Conservation (phyloP, 2,797 vertebrate genomes). For the Microhierax caerulescens region DNA sequence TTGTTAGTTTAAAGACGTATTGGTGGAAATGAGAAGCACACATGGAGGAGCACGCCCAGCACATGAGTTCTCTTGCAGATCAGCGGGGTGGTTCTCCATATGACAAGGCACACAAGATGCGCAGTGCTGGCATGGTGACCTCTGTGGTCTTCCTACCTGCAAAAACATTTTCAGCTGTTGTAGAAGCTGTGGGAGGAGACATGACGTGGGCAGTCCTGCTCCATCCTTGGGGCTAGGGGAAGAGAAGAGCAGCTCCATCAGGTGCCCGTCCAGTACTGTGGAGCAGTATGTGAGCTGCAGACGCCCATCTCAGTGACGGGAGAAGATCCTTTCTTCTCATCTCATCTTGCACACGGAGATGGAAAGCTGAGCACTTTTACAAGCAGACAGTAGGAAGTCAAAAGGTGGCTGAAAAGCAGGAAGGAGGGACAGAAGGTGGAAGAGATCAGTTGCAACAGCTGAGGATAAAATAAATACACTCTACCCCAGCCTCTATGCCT, state of each 20-base stretch:
- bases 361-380: background rate
- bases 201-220: background rate
- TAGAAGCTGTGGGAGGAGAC: background rate
- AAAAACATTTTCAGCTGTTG: background rate
- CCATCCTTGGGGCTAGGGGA: background rate
- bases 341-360: background rate
- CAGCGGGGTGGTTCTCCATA: background rate
- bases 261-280: background rate
- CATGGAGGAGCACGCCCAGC: rapidly evolving
- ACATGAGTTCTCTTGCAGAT: background rate
- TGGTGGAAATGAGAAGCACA: background rate
- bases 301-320: background rate
- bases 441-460: background rate
- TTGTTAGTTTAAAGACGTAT: background rate
- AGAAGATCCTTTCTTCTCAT: background rate
- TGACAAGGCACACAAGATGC: rapidly evolving
- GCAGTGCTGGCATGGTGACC: rapidly evolving
- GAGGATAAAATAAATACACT: background rate
- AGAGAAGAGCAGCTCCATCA: background rate
- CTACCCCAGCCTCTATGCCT: background rate
- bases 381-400: background rate
- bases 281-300: background rate
- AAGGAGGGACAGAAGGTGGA: background rate
- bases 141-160: background rate
- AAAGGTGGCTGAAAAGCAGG: background rate